These are phyloP conservation scores for Camponotus floridanus DNA, from an alignment of 1,140 invertebrate species.

Conservation along the genomic window DNA sequence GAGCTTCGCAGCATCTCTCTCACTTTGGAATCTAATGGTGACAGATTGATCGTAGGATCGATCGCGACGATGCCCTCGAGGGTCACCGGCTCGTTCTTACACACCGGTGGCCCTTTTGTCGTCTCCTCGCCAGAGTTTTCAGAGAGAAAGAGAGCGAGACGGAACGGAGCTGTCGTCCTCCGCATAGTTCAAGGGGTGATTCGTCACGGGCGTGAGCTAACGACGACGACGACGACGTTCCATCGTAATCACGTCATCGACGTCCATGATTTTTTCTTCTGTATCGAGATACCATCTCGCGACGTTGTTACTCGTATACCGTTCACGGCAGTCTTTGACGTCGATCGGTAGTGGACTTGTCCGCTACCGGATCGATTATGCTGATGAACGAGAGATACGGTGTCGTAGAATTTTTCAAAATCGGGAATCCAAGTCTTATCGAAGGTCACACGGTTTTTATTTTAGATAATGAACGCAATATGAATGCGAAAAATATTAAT, in stretches of 20 bases:
- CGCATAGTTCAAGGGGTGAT: conserved; percentile 71
- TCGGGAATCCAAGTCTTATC: neutral
- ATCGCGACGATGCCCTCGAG: conserved; percentile 32
- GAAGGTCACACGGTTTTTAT: neutral
- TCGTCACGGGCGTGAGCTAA: conserved; percentile 74
- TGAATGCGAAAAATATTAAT: neutral
- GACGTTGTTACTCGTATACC: conserved; percentile 67
- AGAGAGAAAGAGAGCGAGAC: conserved; percentile 63
- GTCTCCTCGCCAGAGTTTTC: neutral
- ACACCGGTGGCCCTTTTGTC: conserved; percentile 61
- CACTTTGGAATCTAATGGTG: conserved; percentile 68
- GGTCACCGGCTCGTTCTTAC: conserved; percentile 48
- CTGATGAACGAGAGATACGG: neutral
- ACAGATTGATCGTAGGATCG: conserved; percentile 76
- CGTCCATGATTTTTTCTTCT: conserved; percentile 54
- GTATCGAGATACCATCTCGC: conserved; percentile 58
- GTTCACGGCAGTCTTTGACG: conserved; percentile 34
- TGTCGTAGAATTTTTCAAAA: neutral
- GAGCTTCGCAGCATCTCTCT: neutral
- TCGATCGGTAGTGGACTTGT: neutral
- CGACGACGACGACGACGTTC: conserved; percentile 58
- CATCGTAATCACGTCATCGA: conserved; percentile 73
- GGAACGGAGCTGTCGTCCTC: conserved; percentile 51
- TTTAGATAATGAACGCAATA: neutral
- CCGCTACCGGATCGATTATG: neutral